Base-by-base conservation (phyloP, 2,888 invertebrate species). In the Chymomyza amoena region DNA sequence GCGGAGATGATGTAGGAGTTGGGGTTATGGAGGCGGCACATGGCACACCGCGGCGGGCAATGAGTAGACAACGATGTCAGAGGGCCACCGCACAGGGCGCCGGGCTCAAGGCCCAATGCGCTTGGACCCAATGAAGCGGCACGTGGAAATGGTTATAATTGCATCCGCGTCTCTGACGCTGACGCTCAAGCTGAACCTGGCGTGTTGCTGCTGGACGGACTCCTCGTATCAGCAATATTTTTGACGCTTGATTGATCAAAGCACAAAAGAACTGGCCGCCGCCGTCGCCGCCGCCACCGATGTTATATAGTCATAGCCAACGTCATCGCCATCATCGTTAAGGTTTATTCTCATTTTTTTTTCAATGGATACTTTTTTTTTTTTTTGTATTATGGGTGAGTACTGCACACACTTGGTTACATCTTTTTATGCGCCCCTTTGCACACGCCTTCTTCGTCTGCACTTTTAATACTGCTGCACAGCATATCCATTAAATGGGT, bases 161-260 rank as follows among this genome's bases (percentile, higher is more conserved):
- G 88, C 87, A 85, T 88, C 84, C 84, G 81, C 80, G 82, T 69
- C 75, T 74, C 66, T 75, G 52, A 54, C 16, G 39, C 13, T 64
- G 73, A 65, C 68, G 57, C 15, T 45, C 62, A 52, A 36, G 68
- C 28, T 45, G 61, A 51, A 51, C 51, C 51, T n/a, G 51, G 51
- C 32, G 39, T 13, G 39, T 45, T 45, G 39, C 13, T 45, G 39
- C 13, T 45, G 39, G 39, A 45, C 36, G 20, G 56, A 64, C 18
- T 64, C 9, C 39, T 28, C 36, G 28, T 25, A 25, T 57, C 25
- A 57, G 82, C 76, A 75, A 88, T 88, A 88, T 81, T 88, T 84
- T 86, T 86, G 88, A 88, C 88, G 85, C 74, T 88, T 86, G 88
- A 86, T 86, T 88, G 89, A 86, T 86, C 85, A 86, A 86, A 86